phyloP scores from a whole-genome alignment of 2,113 vertebrate species.

The Ictalurus furcatus region DNA sequence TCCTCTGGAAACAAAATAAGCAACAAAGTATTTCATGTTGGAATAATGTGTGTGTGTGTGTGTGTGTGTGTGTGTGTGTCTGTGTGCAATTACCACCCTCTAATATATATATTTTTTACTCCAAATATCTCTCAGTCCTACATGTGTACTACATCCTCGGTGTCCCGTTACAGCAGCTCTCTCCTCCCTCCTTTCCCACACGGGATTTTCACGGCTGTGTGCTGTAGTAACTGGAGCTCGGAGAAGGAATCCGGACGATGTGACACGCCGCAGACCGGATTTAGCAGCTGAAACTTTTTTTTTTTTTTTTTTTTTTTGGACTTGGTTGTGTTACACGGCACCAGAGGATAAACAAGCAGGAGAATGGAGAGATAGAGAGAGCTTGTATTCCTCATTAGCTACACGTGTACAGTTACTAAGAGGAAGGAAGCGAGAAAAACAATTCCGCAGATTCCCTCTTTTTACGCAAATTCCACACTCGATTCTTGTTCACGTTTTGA shows the following conservation, averaged over 20 bases:
- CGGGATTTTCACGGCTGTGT: constrained; percentile 51
- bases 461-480: background rate
- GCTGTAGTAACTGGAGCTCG: constrained; percentile 64
- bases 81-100: background rate
- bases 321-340: constrained; percentile 46
- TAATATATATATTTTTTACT: background rate
- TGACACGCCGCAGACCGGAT: constrained; percentile 63
- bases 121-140: background rate
- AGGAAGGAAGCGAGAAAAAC: background rate
- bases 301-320: constrained; percentile 57
- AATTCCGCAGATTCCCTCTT: background rate
- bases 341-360: background rate
- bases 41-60: background rate
- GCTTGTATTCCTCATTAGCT: background rate
- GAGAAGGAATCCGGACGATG: constrained; percentile 58
- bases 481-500: background rate
- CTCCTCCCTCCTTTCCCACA: constrained; percentile 21
- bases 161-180: constrained; percentile 23
- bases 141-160: background rate
- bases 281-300: constrained; percentile 69
- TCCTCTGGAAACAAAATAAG: background rate
- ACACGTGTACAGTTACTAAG: background rate
- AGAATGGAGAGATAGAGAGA: background rate
- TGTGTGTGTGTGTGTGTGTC: background rate
- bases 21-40: background rate